Evolutionary conservation across 2,888 invertebrate species (phyloP), one percentile per base, ranked within the genome.

Genomic region (Stenolophus ochropezus): DNA sequence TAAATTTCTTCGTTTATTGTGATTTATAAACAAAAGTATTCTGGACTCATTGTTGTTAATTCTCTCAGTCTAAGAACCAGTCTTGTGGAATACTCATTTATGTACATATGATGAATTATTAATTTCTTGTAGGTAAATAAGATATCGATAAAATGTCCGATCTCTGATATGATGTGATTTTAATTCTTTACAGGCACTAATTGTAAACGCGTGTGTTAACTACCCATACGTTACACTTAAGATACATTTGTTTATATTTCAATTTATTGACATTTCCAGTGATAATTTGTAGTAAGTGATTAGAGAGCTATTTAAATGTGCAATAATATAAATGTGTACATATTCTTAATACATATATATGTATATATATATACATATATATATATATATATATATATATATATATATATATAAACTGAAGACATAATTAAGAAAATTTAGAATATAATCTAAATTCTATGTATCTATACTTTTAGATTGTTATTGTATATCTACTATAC

Each of bases 301-400:
- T 81, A 81, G 75, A 75, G 65, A 81, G 75, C 65, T 87, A 88
- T 88, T 88, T 88, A 86, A 87, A 89, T 89, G 89, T 89, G 89
- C 89, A 89, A 89, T 89, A 89, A 89, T 81, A 81, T 73, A 73
- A 73, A 73, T 80, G 80, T 80, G 73, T 73, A 80, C 73, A 80
- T 73, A 79, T 42, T 6, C 33, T n/a, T n/a, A n/a, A n/a, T n/a
- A n/a, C n/a, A n/a, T n/a, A n/a, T n/a, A n/a, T n/a, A n/a, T n/a
- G n/a, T n/a, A n/a, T n/a, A n/a, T n/a, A n/a, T n/a, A n/a, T n/a
- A n/a, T n/a, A n/a, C n/a, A n/a, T n/a, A n/a, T 87, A 88, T 88
- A 88, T 88, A 86, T 87, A 89, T 89, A 89, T 89, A 89, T 89
- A 89, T 89, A 89, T 89, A 89, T 81, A 81, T 73, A 73, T 58